Conservation (phyloP, 1,140 invertebrate genomes). For the Drosophila nigromelanica region DNA sequence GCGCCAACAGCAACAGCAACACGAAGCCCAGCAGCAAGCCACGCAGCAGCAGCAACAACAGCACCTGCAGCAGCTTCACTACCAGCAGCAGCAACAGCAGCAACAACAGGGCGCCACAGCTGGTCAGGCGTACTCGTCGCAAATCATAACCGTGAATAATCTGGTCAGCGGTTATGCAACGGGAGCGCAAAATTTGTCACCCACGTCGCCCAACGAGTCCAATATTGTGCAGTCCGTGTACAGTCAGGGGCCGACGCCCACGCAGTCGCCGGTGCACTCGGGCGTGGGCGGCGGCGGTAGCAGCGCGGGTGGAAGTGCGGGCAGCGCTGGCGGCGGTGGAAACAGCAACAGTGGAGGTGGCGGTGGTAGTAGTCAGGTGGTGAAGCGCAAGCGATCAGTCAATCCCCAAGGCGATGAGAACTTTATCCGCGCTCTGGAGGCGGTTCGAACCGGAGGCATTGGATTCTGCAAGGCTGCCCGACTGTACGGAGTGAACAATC, state of each 20-base stretch:
- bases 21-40: slow-evolving; percentile 71
- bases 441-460: slow-evolving; percentile 91
- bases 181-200: slow-evolving; percentile 80
- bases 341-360: slow-evolving; percentile 44
- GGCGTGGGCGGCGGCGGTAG: slow-evolving; percentile 47
- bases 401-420: slow-evolving; percentile 92
- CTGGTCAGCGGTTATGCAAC: slow-evolving; percentile 80
- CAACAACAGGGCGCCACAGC: slow-evolving; percentile 61
- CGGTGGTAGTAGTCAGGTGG: slow-evolving; percentile 83
- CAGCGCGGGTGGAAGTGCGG: slow-evolving; percentile 40
- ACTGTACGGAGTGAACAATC: slow-evolving; percentile 92
- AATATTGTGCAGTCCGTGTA: slow-evolving; percentile 84
- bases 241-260: slow-evolving; percentile 82
- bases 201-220: slow-evolving; percentile 82
- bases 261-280: slow-evolving; percentile 77
- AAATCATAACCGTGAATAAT: slow-evolving; percentile 83
- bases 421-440: slow-evolving; percentile 90
- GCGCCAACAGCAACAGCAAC: slow-evolving; percentile 62
- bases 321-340: slow-evolving; percentile 45
- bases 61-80: slow-evolving; percentile 65
- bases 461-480: slow-evolving; percentile 93
- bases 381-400: slow-evolving; percentile 87
- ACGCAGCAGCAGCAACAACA: slow-evolving; percentile 77
- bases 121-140: slow-evolving; percentile 77
- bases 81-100: slow-evolving; percentile 70